Base-by-base conservation (phyloP, 2,797 vertebrate species). In the Ispidina picta region DNA sequence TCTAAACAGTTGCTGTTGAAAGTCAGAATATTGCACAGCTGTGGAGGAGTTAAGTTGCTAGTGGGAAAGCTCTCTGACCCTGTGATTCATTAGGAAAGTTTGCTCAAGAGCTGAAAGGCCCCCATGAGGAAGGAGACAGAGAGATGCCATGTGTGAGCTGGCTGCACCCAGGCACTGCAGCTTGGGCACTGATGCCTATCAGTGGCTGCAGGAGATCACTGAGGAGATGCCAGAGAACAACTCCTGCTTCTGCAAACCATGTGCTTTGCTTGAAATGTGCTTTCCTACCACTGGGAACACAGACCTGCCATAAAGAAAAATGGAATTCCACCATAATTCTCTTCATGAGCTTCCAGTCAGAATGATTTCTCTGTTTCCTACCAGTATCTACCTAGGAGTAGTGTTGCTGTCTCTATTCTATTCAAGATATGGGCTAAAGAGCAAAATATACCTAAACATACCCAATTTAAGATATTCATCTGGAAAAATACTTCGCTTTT, bases 11-110 rank as follows among this genome's bases (percentile, higher is more conserved):
- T 81, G 70, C 73, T 78, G 83, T 55, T 93, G 76, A 92, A 90
- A 95, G 76, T 76, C 52, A 85, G 79, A 92, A 46, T 75, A 85
- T 19, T 78, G 58, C 81, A 83, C 83, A 93, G 94, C 90, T 88
- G 84, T 87, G 63, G 64, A 94, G 74, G 89, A 95, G 88, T 95
- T 93, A 96, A 96, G 68, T 87, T 83, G 91, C 88, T 87, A 83
- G 89, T 85, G 89, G 80, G 86, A 91, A 94, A 92, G 89, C 90
- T 91, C 83, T 92, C 88, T 93, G 93, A 74, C 66, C 37, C 91
- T 91, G 85, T 93, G 92, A 93, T 94, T 93, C 92, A 95, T 92
- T 88, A 93, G 93, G 92, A 95, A 94, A 94, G 75, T 91, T 95
- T 94, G 79, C 92, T 95, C 89, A 95, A 92, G 83, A 95, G 86